Base-by-base conservation (phyloP, 2,888 invertebrate genomes). In the Actias luna region DNA sequence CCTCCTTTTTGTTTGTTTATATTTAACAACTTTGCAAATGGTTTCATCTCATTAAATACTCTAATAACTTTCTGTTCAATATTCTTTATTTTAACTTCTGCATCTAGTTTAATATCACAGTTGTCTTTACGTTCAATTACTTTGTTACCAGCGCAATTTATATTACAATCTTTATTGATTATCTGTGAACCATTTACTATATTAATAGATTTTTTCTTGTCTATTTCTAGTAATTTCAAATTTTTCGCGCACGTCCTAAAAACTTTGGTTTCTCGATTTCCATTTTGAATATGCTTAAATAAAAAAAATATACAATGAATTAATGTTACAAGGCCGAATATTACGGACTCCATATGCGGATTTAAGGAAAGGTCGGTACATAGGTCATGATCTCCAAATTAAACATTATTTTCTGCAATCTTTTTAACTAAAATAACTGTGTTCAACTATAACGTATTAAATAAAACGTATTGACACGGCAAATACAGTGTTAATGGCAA, bases 211-310 rank as follows among this genome's bases (percentile, higher is more conserved):
- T 77, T 82, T 1, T 63, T 67, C 2, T 67, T 76, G 14, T 74
- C 68, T 5, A 87, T 75, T 70, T 77, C 81, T 0, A 85, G 35
- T 0, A 65, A 59, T 12, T 75, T 78, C 1, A 86, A 39, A 63
- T 85, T 69, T 64, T 74, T 79, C 0, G 86, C 88, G 2, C 59
- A 58, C 0, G 83, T 84, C 39, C 85, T 74, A 0, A 85, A 50
- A 1, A 88, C 63, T 68, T 73, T 80, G 0, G 63, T 31, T 0
- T 71, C 66, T n/a, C 46, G 33, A 5, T 25, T 35, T 50, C 46
- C 46, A 25, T 25, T 50, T 0, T 4, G 12, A 10, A 25, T 50
- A 3, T 50, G 46, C 46, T 50, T 50, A 50, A 50, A 18, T 4
- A 39, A 39, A 39, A 1, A 16, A 16, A 25, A 12, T 18, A 42